Conservation (phyloP, 2,888 invertebrate species). For the Suillia variegata region DNA sequence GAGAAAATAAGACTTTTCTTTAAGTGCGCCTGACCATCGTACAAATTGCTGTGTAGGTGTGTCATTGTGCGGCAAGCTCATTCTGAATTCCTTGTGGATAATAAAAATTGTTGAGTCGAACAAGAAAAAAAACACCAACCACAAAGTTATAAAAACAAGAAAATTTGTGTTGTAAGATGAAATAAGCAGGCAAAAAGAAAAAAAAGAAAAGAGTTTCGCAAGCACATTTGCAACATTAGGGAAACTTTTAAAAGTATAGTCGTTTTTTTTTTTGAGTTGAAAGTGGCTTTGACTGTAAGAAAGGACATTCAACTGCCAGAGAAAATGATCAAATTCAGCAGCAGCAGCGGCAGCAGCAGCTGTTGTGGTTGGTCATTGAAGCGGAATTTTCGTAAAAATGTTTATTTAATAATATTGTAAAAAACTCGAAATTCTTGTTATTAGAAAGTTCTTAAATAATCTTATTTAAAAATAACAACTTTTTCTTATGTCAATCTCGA, state of each 20-base stretch:
- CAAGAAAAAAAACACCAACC: conserved; percentile 5
- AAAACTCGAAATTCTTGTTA: no score
- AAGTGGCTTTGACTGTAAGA: conserved; percentile 28
- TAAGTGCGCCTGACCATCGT: no score
- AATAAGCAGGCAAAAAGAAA: neutral
- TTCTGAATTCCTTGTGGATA: conserved; percentile 19
- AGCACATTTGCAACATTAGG: conserved; percentile 22
- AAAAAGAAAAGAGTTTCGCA: neutral
- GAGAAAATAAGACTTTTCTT: no score
- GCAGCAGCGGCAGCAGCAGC: conserved; percentile 26
- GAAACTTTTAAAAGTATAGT: conserved; percentile 25
- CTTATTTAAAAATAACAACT: no score
- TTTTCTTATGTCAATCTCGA: no score
- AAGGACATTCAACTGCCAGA: conserved; percentile 26
- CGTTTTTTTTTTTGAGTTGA: no score
- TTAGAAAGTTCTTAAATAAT: no score
- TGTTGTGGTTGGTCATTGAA: conserved; percentile 29
- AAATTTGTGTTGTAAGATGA: neutral
- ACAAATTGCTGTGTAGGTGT: neutral
- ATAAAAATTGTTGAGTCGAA: conserved; percentile 24
- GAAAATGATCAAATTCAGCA: conserved; percentile 11
- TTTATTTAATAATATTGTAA: no score
- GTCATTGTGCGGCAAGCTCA: conserved; percentile 5
- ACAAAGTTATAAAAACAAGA: conserved; percentile 2
- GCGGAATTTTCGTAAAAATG: conserved; percentile 15